phyloP scores from a whole-genome alignment of 2,888 invertebrate genomes.

The Hemaris fuciformis region DNA sequence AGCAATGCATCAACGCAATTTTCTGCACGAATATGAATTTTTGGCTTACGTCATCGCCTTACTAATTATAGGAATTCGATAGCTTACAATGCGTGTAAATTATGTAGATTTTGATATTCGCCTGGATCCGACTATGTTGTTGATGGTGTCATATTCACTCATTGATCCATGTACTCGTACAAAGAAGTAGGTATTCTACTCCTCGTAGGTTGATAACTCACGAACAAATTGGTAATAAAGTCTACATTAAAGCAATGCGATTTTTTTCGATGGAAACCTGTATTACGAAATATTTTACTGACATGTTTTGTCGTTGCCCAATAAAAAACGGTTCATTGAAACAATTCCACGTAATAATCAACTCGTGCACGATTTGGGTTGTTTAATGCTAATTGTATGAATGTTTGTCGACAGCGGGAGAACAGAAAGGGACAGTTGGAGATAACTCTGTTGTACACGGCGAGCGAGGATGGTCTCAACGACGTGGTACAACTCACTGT shows the following conservation, averaged over 20 bases:
- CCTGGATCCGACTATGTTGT: background rate
- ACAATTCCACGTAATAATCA: background rate
- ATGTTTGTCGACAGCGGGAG: conserved; percentile 75
- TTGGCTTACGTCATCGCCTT: background rate
- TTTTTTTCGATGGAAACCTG: background rate
- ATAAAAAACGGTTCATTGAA: background rate
- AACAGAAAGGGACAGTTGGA: conserved; percentile 86
- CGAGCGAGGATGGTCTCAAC: conserved; percentile 84
- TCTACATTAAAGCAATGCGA: background rate
- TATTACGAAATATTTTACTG: background rate
- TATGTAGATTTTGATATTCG: background rate
- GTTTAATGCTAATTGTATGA: background rate
- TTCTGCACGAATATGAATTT: background rate
- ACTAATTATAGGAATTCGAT: background rate
- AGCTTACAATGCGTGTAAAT: background rate
- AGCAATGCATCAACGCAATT: conserved; percentile 1
- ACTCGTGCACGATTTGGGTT: background rate
- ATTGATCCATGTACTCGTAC: background rate
- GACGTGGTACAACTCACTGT: conserved; percentile 84
- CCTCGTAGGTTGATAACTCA: background rate
- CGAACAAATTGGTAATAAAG: background rate
- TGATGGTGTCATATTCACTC: background rate
- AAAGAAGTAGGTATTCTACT: background rate
- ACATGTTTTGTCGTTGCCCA: background rate
- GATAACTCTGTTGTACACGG: conserved; percentile 83